Percentiles rank a stretch among this genome's conserved stretches.
Evolutionary conservation across 2,888 invertebrate genomes (phyloP).

Genomic region (Eucera pruinosa): DNA sequence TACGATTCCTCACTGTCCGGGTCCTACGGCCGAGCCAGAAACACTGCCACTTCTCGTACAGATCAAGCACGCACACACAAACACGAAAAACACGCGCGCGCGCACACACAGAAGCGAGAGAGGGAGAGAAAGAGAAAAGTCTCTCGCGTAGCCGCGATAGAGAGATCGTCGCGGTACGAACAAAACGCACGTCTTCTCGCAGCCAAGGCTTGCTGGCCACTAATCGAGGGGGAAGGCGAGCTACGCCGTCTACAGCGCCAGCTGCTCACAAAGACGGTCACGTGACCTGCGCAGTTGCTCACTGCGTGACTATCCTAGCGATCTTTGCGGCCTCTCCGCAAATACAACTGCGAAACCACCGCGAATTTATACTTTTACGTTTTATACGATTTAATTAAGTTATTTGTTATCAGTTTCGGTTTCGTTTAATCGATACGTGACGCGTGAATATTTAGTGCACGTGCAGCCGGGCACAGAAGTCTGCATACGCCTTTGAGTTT

Average conservation of each 20-base stretch:
- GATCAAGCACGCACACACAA: constrained; percentile 55
- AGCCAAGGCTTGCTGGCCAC: constrained; percentile 80
- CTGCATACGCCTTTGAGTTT: no score
- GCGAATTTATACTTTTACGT: neutral
- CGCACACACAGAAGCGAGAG: constrained; percentile 47
- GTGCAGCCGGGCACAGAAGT: no score
- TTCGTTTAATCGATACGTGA: neutral
- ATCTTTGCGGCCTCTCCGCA: constrained; percentile 21
- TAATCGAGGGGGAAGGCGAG: constrained; percentile 57
- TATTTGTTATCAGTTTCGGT: neutral
- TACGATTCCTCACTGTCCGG: constrained; percentile 47
- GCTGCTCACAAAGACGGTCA: constrained; percentile 68
- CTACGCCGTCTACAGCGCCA: constrained; percentile 58
- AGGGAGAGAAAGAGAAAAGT: constrained; percentile 62
- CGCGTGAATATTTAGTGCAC: neutral
- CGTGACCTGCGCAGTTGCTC: constrained; percentile 54
- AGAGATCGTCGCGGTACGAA: constrained; percentile 68
- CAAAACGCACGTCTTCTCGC: constrained; percentile 72
- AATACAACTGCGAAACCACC: constrained; percentile 15
- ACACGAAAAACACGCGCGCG: constrained; percentile 57
- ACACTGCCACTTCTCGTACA: constrained; percentile 59
- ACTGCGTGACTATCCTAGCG: constrained; percentile 32
- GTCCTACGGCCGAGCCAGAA: constrained; percentile 60
- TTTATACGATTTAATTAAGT: neutral
- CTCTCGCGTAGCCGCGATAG: constrained; percentile 71